Evolutionary conservation across 2,113 vertebrate genomes (phyloP).

Genomic region (Callionymus lyra): DNA sequence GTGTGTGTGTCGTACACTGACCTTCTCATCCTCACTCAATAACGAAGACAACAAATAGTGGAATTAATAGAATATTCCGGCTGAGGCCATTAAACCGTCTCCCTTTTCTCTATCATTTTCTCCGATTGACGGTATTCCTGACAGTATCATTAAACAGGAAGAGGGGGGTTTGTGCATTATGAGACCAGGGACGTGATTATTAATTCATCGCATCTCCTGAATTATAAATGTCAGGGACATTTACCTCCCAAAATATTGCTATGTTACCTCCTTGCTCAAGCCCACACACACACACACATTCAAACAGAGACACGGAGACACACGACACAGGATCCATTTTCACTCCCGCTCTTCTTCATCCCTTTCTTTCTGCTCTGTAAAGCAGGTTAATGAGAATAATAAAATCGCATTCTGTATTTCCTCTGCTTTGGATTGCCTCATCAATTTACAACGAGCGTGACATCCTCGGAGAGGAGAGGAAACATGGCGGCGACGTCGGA

Average conservation of each 20-base stretch:
- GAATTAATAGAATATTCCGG: too few relatives aligned
- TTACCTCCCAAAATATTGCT: conserved; percentile 52
- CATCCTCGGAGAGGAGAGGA: conserved; percentile 35
- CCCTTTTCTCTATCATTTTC: conserved; percentile 16
- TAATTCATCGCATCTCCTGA: conserved; percentile 52
- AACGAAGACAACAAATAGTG: too few relatives aligned
- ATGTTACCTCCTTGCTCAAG: conserved; percentile 33
- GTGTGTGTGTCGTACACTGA: conserved; percentile 34
- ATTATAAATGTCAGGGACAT: conserved; percentile 51
- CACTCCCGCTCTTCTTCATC: conserved; percentile 29
- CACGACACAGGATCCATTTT: conserved; percentile 30
- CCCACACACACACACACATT: conserved; percentile 3
- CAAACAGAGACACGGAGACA: conserved; percentile 13
- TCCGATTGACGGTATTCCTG: conserved; percentile 9
- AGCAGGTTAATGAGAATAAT: conserved; percentile 77
- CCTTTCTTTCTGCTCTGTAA: conserved; percentile 51
- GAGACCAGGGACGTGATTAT: conserved; percentile 39
- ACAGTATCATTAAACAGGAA: conserved; percentile 29
- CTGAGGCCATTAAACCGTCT: conserved; percentile 7
- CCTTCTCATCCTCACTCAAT: conserved; percentile 34
- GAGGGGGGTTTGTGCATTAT: conserved; percentile 21
- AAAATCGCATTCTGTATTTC: conserved; percentile 89
- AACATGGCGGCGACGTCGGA: too few relatives aligned
- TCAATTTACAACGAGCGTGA: conserved; percentile 70
- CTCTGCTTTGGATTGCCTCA: conserved; percentile 71